Conservation (phyloP, 2,797 vertebrate species). For the Eupleurogrammus muticus region DNA sequence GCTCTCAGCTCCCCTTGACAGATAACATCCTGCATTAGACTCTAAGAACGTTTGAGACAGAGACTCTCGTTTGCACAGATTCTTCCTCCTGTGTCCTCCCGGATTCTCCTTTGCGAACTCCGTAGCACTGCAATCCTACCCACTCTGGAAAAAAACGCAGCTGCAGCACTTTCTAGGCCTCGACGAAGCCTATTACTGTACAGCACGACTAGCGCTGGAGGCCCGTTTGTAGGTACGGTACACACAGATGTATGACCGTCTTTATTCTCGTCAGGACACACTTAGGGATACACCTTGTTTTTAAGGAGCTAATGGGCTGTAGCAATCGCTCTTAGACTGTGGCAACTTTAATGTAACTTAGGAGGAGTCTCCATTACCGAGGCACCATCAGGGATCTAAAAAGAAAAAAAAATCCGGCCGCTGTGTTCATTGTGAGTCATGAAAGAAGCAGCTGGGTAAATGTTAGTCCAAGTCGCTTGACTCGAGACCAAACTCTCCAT, state of each 20-base stretch:
- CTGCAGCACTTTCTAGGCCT: conserved; percentile 69
- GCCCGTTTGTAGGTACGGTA: conserved; percentile 68
- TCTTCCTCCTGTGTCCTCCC: conserved; percentile 36
- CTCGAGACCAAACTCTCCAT: conserved; percentile 23
- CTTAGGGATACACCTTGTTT: conserved; percentile 71
- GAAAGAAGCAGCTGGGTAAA: conserved; percentile 54
- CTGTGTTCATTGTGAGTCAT: conserved; percentile 31
- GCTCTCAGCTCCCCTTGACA: conserved; percentile 58
- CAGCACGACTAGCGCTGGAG: conserved; percentile 66
- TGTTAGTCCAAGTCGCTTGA: conserved; percentile 46
- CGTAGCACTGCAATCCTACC: conserved; percentile 59
- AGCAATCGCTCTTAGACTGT: conserved; percentile 53
- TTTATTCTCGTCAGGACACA: conserved; percentile 73
- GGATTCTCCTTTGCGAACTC: conserved; percentile 53
- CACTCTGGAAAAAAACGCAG: conserved; percentile 70
- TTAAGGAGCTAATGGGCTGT: conserved; percentile 62
- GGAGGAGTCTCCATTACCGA: conserved; percentile 51
- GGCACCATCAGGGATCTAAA: conserved; percentile 37
- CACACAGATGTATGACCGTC: conserved; percentile 71
- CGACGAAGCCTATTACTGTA: conserved; percentile 67
- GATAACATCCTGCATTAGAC: conserved; percentile 75
- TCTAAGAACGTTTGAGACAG: conserved; percentile 73
- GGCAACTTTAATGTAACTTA: conserved; percentile 50
- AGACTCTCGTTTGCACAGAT: conserved; percentile 53
- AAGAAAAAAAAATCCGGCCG: conserved; percentile 20